Percentiles rank a stretch among this genome's conserved stretches.
phyloP scores from a whole-genome alignment of 2,888 invertebrate genomes.

The Diogma glabrata region DNA sequence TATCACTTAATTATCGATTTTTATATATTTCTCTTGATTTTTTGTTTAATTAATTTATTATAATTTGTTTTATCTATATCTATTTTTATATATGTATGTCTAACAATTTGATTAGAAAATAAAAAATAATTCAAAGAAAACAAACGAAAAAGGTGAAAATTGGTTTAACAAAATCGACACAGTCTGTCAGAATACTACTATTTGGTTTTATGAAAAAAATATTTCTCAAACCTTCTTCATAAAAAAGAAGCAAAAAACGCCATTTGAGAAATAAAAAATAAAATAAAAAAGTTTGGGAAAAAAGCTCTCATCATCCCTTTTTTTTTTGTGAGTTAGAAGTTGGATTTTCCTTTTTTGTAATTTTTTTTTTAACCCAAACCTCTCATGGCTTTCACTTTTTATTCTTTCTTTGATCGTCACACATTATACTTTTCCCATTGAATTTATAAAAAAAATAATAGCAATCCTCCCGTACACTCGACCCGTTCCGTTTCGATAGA shows the following conservation, averaged over 20 bases:
- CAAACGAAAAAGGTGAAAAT: too few species aligned
- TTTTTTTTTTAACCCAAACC: constrained; percentile 8
- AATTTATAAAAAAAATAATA: constrained; percentile 8
- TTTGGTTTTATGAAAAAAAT: too few species aligned
- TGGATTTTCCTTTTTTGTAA: constrained; percentile 9
- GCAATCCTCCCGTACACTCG: constrained; percentile 7
- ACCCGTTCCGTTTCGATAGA: constrained; percentile 2
- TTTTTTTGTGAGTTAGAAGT: constrained; percentile 8
- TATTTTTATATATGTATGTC: too few species aligned
- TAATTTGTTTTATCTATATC: too few species aligned
- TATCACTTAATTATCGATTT: too few species aligned
- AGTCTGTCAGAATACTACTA: too few species aligned
- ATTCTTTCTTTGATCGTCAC: constrained; percentile 10
- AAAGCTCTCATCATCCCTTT: constrained; percentile 10
- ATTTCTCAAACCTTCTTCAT: constrained; percentile 5
- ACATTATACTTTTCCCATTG: constrained; percentile 6
- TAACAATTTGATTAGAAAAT: too few species aligned
- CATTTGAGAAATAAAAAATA: constrained; percentile 3
- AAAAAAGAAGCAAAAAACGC: constrained; percentile 7
- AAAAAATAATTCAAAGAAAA: too few species aligned
- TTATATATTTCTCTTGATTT: too few species aligned
- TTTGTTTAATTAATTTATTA: too few species aligned
- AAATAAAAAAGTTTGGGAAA: constrained; percentile 8
- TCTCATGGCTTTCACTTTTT: constrained; percentile 8
- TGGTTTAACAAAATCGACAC: too few species aligned